Percentiles rank a stretch among this genome's conserved stretches.
Evolutionary conservation across 2,888 invertebrate genomes (phyloP).

Genomic region (Spisula solida): DNA sequence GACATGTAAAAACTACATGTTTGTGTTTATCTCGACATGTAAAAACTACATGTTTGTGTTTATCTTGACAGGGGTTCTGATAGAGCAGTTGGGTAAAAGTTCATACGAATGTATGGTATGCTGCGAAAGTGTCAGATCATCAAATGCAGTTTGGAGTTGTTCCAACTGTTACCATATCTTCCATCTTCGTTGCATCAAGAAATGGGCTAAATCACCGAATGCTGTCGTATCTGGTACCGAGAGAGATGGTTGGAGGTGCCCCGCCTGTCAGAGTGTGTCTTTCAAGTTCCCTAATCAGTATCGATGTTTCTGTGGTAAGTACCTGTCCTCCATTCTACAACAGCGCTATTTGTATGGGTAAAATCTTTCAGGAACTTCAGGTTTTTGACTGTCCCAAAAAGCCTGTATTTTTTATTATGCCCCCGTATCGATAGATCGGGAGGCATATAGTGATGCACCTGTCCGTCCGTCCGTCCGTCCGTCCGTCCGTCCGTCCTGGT

Average conservation of each 20-base stretch:
- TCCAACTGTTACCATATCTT: conserved; percentile 96
- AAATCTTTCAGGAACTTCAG: too few species aligned
- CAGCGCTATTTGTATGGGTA: too few species aligned
- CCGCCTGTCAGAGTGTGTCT: conserved; percentile 96
- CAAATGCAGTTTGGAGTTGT: conserved; percentile 96
- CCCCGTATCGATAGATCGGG: too few species aligned
- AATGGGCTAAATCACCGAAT: conserved; percentile 92
- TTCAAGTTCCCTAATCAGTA: conserved; percentile 93
- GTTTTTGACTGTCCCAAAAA: too few species aligned
- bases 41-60: too few species aligned
- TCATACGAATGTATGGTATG: conserved; percentile 97
- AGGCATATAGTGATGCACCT: too few species aligned
- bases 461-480: too few species aligned
- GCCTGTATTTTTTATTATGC: too few species aligned
- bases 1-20: too few species aligned
- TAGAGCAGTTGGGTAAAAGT: conserved; percentile 94
- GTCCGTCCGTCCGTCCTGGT: too few species aligned
- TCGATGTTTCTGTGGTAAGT: conserved; percentile 96
- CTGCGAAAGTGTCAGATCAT: conserved; percentile 94
- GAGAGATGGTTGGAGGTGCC: conserved; percentile 96
- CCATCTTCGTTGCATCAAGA: conserved; percentile 95
- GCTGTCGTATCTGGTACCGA: conserved; percentile 74
- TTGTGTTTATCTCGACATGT: too few species aligned
- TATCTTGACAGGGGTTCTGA: conserved; percentile 88
- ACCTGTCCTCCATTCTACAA: not conserved